Percentiles rank a stretch among this genome's conserved stretches.
Conservation (phyloP, 2,888 invertebrate genomes). For the Cecidostiba fungosa region DNA sequence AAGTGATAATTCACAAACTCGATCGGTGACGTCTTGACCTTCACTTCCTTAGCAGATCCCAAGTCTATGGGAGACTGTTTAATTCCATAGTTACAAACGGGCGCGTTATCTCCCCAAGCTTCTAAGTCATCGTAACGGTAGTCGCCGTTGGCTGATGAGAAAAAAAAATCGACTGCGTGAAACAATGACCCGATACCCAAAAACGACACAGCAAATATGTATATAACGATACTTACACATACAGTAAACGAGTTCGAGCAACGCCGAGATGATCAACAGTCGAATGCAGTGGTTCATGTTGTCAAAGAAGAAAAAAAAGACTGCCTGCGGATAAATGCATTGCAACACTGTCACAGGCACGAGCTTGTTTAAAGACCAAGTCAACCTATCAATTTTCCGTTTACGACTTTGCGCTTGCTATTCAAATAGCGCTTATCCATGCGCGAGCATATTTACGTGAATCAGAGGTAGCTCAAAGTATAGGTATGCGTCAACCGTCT, state of each 20-base stretch:
- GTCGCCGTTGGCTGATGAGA: not conserved
- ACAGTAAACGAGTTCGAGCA: not conserved
- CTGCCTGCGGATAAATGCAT: not conserved
- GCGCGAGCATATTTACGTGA: not conserved
- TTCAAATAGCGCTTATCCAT: slow-evolving; percentile 6
- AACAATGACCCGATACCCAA: not conserved
- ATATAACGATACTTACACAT: not conserved
- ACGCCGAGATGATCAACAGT: not conserved
- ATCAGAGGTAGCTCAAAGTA: too few species aligned
- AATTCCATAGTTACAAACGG: not conserved
- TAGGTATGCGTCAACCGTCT: not conserved
- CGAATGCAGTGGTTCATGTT: not conserved
- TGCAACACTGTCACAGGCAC: not conserved
- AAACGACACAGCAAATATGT: too few species aligned
- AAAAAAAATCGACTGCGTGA: not conserved
- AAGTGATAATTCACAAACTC: not conserved
- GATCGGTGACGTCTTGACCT: not conserved
- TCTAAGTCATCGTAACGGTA: not conserved
- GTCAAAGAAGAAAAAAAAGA: too few species aligned
- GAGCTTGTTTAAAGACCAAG: not conserved
- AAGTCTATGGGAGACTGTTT: slow-evolving; percentile 33
- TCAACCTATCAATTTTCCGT: not conserved
- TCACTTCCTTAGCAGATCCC: not conserved
- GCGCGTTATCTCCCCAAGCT: not conserved
- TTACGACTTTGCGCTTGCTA: not conserved